Percentiles rank a stretch among this genome's conserved stretches.
Conservation (phyloP, 2,113 vertebrate species). For the Nesoenas mayeri region DNA sequence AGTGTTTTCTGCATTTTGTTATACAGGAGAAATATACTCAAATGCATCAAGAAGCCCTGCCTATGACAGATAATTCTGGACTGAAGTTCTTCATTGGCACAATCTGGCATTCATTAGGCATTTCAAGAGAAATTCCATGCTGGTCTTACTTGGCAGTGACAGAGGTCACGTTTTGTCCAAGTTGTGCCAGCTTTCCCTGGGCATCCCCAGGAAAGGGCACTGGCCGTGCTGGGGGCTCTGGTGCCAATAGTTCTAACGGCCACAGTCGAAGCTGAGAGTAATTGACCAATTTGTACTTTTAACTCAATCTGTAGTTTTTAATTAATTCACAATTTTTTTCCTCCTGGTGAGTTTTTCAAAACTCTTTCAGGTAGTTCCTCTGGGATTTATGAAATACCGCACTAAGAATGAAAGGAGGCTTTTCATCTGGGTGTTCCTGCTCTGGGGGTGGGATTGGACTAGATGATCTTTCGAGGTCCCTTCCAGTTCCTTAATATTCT, state of each 20-base stretch:
- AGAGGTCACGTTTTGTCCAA: background rate
- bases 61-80: background rate
- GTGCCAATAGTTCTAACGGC: background rate
- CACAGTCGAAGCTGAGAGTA: background rate
- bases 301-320: background rate
- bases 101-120: background rate
- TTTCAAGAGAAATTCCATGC: background rate
- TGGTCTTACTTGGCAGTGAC: background rate
- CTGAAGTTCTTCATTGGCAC: background rate
- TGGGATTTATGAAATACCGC: background rate
- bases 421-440: background rate
- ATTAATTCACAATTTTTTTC: background rate
- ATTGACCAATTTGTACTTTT: background rate
- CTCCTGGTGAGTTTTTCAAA: background rate
- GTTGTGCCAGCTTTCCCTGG: background rate
- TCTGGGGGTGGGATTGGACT: too few relatives aligned
- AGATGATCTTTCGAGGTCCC: too few relatives aligned
- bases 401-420: background rate
- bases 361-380: background rate
- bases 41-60: background rate
- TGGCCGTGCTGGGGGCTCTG: background rate
- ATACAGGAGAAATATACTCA: background rate
- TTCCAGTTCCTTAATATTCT: too few relatives aligned
- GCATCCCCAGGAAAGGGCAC: rapidly evolving
- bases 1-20: background rate